Evolutionary conservation across 2,888 invertebrate genomes (phyloP), one percentile per base, ranked within the genome.

Genomic region (Acronicta alni): DNA sequence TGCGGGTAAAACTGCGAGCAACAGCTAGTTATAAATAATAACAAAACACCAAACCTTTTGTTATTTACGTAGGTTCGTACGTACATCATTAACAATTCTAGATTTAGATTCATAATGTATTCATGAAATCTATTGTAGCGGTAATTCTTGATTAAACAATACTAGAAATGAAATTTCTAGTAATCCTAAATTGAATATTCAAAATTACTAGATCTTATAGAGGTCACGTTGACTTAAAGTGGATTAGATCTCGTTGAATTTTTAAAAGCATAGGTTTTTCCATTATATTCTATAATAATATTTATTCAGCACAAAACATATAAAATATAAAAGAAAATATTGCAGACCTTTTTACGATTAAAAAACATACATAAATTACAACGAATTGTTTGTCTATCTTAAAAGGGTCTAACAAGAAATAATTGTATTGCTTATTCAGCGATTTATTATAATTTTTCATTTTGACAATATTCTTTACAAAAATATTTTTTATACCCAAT

Each of bases 61-160:
- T n/a, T 9, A 41, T 64, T 38, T 7, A 16, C 43, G 12, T 6
- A 8, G 32, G n/a, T n/a, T n/a, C n/a, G n/a, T n/a, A n/a, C n/a
- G n/a, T 15, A 10, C 15, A 35, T 17, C 5, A 46, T 38, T 39
- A 8, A 42, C 15, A 42, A 18, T 45, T 17, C 2, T 38, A 1
- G 12, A 52, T 48, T 51, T n/a, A 6, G 7, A 0, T 20, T 49
- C 38, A 10, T 39, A 35, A 53, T 30, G 0, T 38, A 53, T 38
- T 58, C 26, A 54, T 39, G 7, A 54, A 39, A 66, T 46, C 26
- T 47, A 18, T 32, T 57, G 6, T 37, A 39, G 10, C 23, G 5
- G 1, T 48, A 44, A 38, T 38, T 35, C 10, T 52, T 54, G 32
- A 17, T 35, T 39, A 47, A 53, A 45, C 39, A 49, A 49, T n/a